A percentile compares a stretch with the other conserved stretches of the same genome.
These are phyloP conservation scores for Tetranychus truncatus DNA, from an alignment of 2,888 invertebrate genomes.

Conservation along the genomic window DNA sequence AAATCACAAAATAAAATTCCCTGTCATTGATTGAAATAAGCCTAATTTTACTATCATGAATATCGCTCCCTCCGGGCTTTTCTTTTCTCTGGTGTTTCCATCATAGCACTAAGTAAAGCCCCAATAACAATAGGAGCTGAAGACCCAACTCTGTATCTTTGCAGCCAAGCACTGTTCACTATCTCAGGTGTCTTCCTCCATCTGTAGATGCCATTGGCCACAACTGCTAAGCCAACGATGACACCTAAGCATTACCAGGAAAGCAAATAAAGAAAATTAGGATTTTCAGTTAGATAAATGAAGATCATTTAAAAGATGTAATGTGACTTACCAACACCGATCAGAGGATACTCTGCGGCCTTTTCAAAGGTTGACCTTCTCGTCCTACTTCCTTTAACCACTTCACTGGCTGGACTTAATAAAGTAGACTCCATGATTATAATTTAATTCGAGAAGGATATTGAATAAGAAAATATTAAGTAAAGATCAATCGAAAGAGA, in stretches of 20 bases:
- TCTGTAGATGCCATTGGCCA: background rate
- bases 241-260: background rate
- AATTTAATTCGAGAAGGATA: no score
- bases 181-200: background rate
- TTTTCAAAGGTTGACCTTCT: background rate
- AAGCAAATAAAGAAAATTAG: background rate
- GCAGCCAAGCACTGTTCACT: background rate
- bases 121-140: background rate
- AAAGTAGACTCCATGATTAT: no score
- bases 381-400: background rate
- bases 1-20: constrained; percentile 20
- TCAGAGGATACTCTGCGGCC: background rate
- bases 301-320: background rate
- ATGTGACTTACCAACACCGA: background rate
- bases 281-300: background rate
- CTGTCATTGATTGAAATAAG: constrained; percentile 7
- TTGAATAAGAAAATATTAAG: no score
- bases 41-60: constrained; percentile 18
- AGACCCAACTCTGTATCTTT: background rate
- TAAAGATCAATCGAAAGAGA: no score
- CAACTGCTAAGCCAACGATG: background rate
- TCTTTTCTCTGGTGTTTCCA: background rate
- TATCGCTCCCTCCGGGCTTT: background rate
- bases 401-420: no score
- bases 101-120: background rate